Evolutionary conservation across 1,140 invertebrate genomes (phyloP), one percentile per base, ranked within the genome.

Genomic region (Caenorhabditis brenneri): DNA sequence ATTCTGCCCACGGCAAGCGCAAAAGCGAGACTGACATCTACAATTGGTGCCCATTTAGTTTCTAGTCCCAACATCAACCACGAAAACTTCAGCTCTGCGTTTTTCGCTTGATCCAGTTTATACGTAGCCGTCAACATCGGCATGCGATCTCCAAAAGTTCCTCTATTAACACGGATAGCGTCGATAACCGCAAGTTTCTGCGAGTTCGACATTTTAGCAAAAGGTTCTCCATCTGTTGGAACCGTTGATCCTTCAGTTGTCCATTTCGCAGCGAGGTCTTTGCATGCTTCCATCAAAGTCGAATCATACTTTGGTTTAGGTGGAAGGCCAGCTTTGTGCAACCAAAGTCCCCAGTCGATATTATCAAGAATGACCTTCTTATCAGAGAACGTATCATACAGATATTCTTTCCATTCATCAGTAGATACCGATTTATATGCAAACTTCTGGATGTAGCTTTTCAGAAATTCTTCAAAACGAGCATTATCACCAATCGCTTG

Each of bases 301-400:
- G 92, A 93, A 90, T 97, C 94, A 92, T 93, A 97, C 93, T 94
- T 91, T 19, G 95, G 95, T 91, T 95, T 95, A 49, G 94, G 94
- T 1, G 96, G 96, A 94, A 97, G 95, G 69, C 96, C 96, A 79
- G 94, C 93, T 24, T 92, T 92, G 88, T 94, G 92, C 2, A 97
- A 92, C 96, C 96, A 98, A 0, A 92, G 89, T 31, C 96, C 91
- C 95, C 96, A 97, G 89, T 97, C 94, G 10, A 97, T 92, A 15
- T 86, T 86, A 36, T 91, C 87, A 12, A 93, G 88, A 33, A 88
- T 80, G 51, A 79, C 83, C 86, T 92, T 92, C 88, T 92, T 90
- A 49, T 93, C 92, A 65, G 92, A 91, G 91, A 97, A 97, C 90
- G 95, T 96, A 5, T 94, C 92, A 84, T 94, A 93, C 22, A 97